phyloP scores from a whole-genome alignment of 2,113 vertebrate genomes.

The Pyrgilauda ruficollis region DNA sequence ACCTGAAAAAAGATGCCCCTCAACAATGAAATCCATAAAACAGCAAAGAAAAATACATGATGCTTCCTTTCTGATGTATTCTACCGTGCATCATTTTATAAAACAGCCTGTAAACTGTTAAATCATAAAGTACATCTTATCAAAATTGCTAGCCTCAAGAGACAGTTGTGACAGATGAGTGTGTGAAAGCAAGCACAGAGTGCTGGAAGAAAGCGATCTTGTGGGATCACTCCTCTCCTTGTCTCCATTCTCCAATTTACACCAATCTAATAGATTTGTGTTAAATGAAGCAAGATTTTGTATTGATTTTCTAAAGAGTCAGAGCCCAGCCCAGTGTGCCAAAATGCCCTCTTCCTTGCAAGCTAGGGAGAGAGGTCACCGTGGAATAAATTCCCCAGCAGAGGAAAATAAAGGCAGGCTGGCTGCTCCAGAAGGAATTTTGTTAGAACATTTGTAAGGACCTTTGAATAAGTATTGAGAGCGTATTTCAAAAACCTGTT shows the following conservation, averaged over 20 bases:
- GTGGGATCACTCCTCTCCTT: not conserved
- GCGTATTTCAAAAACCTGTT: conserved; percentile 18
- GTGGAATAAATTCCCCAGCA: not conserved
- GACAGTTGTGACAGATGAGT: not conserved
- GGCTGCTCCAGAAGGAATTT: conserved; percentile 12
- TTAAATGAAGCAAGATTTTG: conserved; percentile 53
- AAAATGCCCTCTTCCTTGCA: conserved; percentile 18
- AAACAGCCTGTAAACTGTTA: not conserved
- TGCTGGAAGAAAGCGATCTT: not conserved
- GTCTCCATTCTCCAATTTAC: not conserved
- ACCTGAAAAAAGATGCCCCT: not conserved
- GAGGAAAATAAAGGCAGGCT: conserved; percentile 16
- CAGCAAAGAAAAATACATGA: not conserved
- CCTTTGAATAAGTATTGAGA: conserved; percentile 17
- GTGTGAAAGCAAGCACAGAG: not conserved
- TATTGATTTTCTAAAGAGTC: not conserved
- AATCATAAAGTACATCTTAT: not conserved
- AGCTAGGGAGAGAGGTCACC: conserved; percentile 11
- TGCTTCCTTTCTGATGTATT: not conserved
- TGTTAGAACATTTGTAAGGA: conserved; percentile 46
- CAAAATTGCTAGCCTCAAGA: not conserved
- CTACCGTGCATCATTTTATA: not conserved
- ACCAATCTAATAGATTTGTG: not conserved
- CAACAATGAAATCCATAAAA: not conserved
- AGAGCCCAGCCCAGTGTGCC: not conserved